Conservation (phyloP, 2,888 invertebrate genomes). For the Drosophila longiperda region DNA sequence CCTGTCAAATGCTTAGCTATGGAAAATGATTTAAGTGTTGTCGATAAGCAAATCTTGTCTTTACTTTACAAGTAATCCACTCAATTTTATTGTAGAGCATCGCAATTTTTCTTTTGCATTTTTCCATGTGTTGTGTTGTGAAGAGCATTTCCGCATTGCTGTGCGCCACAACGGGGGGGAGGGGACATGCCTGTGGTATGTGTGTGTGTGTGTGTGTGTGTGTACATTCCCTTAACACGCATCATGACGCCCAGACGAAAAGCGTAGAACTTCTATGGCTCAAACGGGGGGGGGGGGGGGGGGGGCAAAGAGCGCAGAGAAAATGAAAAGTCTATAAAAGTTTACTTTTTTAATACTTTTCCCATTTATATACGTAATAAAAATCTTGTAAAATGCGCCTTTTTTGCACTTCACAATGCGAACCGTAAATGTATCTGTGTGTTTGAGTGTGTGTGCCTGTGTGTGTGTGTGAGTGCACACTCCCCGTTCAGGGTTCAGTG, state of each 20-base stretch:
- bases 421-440: constrained; percentile 28
- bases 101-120: constrained; percentile 32
- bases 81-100: constrained; percentile 30
- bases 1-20: not conserved
- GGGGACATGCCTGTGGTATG: constrained; percentile 13
- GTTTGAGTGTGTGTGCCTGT: constrained; percentile 12
- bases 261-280: constrained; percentile 63
- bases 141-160: constrained; percentile 42
- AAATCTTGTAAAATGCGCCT: constrained; percentile 82
- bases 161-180: not conserved
- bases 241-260: constrained; percentile 76
- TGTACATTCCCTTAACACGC: constrained; percentile 72
- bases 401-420: constrained; percentile 75
- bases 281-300: no score
- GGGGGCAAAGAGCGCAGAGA: constrained; percentile 7
- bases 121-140: constrained; percentile 24
- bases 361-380: constrained; percentile 80
- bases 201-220: constrained; percentile 17
- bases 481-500: constrained; percentile 75
- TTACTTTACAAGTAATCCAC: constrained; percentile 17
- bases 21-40: not conserved
- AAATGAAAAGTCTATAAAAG: constrained; percentile 75
- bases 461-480: constrained; percentile 29
- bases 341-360: constrained; percentile 82
- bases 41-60: not conserved